Percentiles rank a stretch among this genome's conserved stretches.
phyloP scores from a whole-genome alignment of 2,113 vertebrate species.

The Engraulis encrasicolus region DNA sequence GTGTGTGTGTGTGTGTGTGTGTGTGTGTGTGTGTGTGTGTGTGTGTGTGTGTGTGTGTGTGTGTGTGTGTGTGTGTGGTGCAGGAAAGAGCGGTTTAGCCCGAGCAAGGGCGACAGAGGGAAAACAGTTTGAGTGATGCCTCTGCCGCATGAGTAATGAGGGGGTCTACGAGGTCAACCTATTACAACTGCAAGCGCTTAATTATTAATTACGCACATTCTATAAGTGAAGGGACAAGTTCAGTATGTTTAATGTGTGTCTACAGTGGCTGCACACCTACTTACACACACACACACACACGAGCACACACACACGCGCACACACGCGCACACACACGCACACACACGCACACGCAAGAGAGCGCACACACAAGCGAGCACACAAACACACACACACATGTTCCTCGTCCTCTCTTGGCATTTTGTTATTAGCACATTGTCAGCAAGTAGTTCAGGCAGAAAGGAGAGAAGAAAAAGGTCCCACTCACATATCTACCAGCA shows the following conservation, averaged over 20 bases:
- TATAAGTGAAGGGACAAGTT: conserved; percentile 92
- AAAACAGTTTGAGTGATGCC: conserved; percentile 93
- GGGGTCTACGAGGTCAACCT: conserved; percentile 94
- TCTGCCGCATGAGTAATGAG: conserved; percentile 96
- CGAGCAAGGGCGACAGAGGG: conserved; percentile 73
- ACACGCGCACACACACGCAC: background rate
- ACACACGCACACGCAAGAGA: too few relatives aligned
- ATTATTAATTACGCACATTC: conserved; percentile 99
- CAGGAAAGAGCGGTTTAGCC: background rate
- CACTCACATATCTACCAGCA: conserved; percentile 12
- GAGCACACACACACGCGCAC: background rate
- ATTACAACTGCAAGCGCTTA: conserved; percentile 96
- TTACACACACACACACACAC: conserved; percentile 13
- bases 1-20: too few relatives aligned
- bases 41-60: conserved; percentile 11
- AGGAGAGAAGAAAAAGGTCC: conserved; percentile 33
- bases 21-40: too few relatives aligned
- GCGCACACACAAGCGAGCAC: too few relatives aligned
- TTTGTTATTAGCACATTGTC: conserved; percentile 63
- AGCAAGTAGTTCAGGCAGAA: conserved; percentile 59
- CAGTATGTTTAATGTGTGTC: conserved; percentile 89
- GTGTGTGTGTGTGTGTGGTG: background rate
- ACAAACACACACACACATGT: background rate
- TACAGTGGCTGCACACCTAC: conserved; percentile 72
- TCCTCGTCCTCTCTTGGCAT: conserved; percentile 57